Evolutionary conservation across 2,113 vertebrate genomes (phyloP).

Genomic region (Emydura subglobosa): DNA sequence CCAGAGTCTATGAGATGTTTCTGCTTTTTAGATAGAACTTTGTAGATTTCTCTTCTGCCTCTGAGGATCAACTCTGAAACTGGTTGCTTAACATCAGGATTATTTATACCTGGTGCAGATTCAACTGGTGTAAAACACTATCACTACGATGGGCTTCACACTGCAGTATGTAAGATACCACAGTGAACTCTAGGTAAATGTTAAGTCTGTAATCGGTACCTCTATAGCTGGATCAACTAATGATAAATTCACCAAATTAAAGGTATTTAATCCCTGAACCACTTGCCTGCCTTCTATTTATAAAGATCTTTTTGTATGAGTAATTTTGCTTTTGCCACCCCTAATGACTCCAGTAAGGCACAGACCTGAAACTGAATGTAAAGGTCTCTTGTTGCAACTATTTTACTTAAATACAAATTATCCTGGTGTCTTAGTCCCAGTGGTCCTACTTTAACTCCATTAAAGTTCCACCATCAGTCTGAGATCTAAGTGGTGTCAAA

Average conservation of each 20-base stretch:
- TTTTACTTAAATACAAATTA: conserved; percentile 31
- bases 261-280: conserved; percentile 45
- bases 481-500: background rate
- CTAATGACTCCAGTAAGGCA: conserved; percentile 19
- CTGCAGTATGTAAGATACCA: background rate
- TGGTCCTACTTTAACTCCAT: background rate
- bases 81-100: background rate
- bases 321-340: conserved; percentile 29
- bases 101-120: background rate
- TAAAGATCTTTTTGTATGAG: background rate
- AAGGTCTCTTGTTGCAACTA: conserved; percentile 17
- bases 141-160: background rate
- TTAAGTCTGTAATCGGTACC: conserved; percentile 17
- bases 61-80: conserved; percentile 24
- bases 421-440: background rate
- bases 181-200: background rate
- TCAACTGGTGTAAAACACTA: background rate
- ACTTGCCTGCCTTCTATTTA: background rate
- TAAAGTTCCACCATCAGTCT: background rate
- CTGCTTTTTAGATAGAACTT: conserved; percentile 17
- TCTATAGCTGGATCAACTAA: conserved; percentile 59
- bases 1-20: background rate
- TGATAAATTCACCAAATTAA: conserved; percentile 41
- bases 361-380: conserved; percentile 7
- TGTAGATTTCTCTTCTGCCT: conserved; percentile 17